Evolutionary conservation across 1,140 invertebrate genomes (phyloP), one percentile per base, ranked within the genome.

Genomic region (Drosophila elegans): DNA sequence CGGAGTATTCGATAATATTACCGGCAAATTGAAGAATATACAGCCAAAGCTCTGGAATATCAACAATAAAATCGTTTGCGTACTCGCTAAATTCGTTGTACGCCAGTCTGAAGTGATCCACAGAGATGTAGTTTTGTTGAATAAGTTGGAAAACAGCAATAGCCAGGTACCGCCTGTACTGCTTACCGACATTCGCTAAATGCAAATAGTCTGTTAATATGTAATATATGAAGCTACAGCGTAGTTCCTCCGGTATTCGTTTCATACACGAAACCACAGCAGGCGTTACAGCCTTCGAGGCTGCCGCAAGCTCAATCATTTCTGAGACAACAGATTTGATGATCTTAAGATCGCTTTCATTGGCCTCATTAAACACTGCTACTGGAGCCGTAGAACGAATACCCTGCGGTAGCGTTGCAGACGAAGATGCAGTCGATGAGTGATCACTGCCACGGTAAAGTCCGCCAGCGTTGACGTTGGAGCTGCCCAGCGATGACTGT

Each of bases 41-140:
- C 36, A 93, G 91, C 94, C 95, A 96, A 42, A 96, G 93, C 78
- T 94, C 95, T n/a, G 96, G 96, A 92, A 97, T 95, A 93, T 97
- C 96, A 73, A 96, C 94, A 44, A 94, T 93, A 77, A 96, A 93
- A 80, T 97, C 96, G 49, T 95, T 94, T 7, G 94, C 94, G 66
- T 89, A 78, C 68, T 93, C 91, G 13, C 95, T 91, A 54, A 95
- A 93, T 91, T 95, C 93, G 53, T 90, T 86, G 39, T 95, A 93
- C 46, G 94, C 93, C 38, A 75, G 71, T 57, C 73, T 90, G 67
- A 93, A 93, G 55, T 92, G 89, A 29, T 93, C 90, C 11, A 90
- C 55, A 13, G 92, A 88, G 39, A 94, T 73, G 36, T 80, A 78
- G 44, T 91, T 91, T n/a, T 73, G 67, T 29, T 92, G 72, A 25